phyloP scores from a whole-genome alignment of 2,888 invertebrate species.

The Hemaris fuciformis region DNA sequence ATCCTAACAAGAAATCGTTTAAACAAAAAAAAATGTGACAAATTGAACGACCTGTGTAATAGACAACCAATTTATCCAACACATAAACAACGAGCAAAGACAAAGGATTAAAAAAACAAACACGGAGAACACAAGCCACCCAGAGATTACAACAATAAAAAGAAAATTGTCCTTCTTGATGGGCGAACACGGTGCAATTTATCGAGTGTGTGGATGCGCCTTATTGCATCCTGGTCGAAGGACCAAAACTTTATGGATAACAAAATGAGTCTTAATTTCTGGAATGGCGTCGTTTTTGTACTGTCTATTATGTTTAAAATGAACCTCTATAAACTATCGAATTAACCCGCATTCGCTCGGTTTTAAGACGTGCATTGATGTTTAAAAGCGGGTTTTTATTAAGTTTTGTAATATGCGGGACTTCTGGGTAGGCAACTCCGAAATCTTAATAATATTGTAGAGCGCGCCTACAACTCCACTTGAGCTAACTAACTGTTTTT shows the following conservation, averaged over 20 bases:
- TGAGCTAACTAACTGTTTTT: no score
- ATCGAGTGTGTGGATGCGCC: constrained; percentile 70
- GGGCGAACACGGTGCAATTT: constrained; percentile 66
- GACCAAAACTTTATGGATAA: constrained; percentile 2
- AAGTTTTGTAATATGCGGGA: background rate
- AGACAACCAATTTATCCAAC: constrained; percentile 25
- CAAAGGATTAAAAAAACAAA: constrained; percentile 30
- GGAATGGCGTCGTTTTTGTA: background rate
- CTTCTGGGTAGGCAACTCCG: no score
- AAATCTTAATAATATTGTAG: no score
- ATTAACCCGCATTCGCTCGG: background rate
- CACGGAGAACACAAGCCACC: constrained; percentile 67
- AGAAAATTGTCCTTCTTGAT: constrained; percentile 71
- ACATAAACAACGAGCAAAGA: constrained; percentile 18
- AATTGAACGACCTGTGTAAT: constrained; percentile 7
- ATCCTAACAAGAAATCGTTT: background rate
- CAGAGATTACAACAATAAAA: constrained; percentile 75
- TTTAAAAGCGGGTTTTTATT: background rate
- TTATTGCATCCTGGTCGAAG: constrained; percentile 34
- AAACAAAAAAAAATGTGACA: constrained; percentile 1
- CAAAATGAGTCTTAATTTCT: background rate
- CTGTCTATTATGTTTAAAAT: background rate
- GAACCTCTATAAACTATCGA: background rate
- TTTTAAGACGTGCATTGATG: background rate
- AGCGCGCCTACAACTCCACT: no score